Conservation (phyloP, 2,888 invertebrate genomes). For the Trachelus troglodyta region DNA sequence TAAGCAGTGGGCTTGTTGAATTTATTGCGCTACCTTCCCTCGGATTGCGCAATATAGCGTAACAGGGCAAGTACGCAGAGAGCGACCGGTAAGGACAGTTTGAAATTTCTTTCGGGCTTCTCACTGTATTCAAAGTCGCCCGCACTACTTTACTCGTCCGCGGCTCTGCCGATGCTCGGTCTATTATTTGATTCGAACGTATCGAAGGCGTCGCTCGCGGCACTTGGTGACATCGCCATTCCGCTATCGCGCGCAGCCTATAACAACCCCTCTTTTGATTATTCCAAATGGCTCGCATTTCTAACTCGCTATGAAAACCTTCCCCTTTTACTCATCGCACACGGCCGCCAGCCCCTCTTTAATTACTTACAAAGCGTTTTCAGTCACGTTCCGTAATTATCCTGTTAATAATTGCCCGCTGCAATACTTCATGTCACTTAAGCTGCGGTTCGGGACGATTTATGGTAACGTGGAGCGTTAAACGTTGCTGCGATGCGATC, state of each 20-base stretch:
- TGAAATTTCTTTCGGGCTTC: too few species aligned
- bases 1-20: too few species aligned
- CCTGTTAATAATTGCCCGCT: constrained; percentile 27
- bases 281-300: neutral
- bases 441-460: too few species aligned
- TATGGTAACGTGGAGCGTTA: too few species aligned
- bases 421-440: neutral
- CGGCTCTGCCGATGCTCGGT: neutral
- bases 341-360: constrained; percentile 24
- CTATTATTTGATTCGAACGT: constrained; percentile 7
- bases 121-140: too few species aligned
- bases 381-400: constrained; percentile 37
- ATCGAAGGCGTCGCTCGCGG: constrained; percentile 35
- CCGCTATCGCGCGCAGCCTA: constrained; percentile 10
- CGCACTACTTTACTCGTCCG: neutral
- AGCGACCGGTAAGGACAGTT: too few species aligned
- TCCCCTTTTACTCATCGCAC: neutral
- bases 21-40: too few species aligned
- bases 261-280: neutral
- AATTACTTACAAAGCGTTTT: constrained; percentile 40
- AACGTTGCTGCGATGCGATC: too few species aligned
- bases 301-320: too few species aligned
- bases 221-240: constrained; percentile 50
- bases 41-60: too few species aligned
- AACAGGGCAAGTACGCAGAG: too few species aligned